phyloP scores from a whole-genome alignment of 2,797 vertebrate genomes.

The Xenops minutus region DNA sequence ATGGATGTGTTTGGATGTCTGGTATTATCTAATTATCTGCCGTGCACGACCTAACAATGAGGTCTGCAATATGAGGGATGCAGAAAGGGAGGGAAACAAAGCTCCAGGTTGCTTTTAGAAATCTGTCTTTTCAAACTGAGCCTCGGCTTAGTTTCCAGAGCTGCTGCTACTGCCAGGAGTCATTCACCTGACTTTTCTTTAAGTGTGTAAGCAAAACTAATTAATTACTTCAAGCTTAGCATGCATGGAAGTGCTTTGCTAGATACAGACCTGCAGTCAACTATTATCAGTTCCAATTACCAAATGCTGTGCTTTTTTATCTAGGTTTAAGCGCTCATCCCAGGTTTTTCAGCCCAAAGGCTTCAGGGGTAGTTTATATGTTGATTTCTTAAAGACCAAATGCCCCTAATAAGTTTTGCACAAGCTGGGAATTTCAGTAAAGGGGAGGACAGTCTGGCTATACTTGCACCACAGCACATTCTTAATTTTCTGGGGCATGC shows the following conservation, averaged over 20 bases:
- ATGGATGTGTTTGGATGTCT: neutral
- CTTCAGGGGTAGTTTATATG: neutral
- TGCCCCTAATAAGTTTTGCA: neutral
- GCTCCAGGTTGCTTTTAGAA: neutral
- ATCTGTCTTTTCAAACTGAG: neutral
- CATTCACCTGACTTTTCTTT: neutral
- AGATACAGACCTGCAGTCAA: neutral
- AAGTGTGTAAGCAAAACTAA: neutral
- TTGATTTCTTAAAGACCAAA: neutral
- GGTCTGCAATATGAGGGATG: neutral
- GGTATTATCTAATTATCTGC: neutral
- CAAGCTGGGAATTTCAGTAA: neutral
- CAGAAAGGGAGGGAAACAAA: neutral
- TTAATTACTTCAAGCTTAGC: neutral
- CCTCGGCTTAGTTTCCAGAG: neutral
- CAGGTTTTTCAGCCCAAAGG: neutral
- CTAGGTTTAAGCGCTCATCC: neutral
- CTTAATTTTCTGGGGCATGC: neutral
- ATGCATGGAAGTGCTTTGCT: neutral
- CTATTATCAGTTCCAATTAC: neutral
- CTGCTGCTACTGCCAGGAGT: neutral
- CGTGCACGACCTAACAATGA: neutral
- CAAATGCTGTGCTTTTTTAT: neutral
- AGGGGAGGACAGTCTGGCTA: neutral
- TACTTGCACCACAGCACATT: accelerated